These are phyloP conservation scores for Aselliscus stoliczkanus DNA, from an alignment of 2,797 vertebrate species.

Conservation along the genomic window DNA sequence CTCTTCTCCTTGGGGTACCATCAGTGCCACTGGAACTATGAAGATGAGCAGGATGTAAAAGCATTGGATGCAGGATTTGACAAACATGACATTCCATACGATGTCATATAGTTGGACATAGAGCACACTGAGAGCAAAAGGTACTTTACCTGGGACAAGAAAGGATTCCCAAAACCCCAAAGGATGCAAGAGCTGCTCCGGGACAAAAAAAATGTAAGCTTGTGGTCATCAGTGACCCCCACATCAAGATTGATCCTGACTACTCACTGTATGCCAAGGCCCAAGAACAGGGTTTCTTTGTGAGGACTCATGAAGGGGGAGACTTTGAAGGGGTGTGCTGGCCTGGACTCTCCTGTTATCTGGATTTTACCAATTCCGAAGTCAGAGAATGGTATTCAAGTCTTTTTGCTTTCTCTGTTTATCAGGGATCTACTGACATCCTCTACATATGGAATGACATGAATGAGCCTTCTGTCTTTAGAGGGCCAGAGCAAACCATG, in stretches of 20 bases:
- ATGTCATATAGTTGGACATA: conserved; percentile 98
- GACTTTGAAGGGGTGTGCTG: conserved; percentile 91
- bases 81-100: conserved; percentile 90
- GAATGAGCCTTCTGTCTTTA: conserved; percentile 97
- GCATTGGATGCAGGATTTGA: conserved; percentile 94
- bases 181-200: conserved; percentile 89
- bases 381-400: conserved; percentile 93
- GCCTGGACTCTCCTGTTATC: conserved; percentile 92
- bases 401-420: conserved; percentile 88
- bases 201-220: conserved; percentile 92
- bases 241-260: conserved; percentile 90
- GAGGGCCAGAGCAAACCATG: conserved; percentile 93
- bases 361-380: conserved; percentile 90
- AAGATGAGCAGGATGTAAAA: conserved; percentile 90
- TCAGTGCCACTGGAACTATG: conserved; percentile 95
- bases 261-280: conserved; percentile 90
- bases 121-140: conserved; percentile 95
- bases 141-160: conserved; percentile 95
- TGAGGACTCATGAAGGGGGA: conserved; percentile 85
- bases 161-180: conserved; percentile 87
- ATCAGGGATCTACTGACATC: conserved; percentile 92
- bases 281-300: conserved; percentile 89
- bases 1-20: conserved; percentile 96
- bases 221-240: conserved; percentile 94
- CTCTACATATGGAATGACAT: conserved; percentile 97